Conservation (phyloP, 2,797 vertebrate species). For the Uromys caudimaculatus region DNA sequence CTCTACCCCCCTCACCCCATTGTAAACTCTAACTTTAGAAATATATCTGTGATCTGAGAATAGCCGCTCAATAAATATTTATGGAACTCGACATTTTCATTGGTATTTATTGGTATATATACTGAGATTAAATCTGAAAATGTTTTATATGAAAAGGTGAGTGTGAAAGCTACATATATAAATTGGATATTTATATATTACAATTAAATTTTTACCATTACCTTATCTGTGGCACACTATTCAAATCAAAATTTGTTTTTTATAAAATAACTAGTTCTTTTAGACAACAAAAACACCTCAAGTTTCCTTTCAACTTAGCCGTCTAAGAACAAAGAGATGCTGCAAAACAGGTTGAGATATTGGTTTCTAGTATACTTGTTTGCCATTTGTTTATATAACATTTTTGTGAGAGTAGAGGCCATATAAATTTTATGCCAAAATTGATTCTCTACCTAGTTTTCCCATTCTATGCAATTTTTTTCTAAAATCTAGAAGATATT, state of each 20-base stretch:
- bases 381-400: neutral
- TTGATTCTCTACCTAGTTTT: neutral
- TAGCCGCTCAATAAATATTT: neutral
- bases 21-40: neutral
- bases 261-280: neutral
- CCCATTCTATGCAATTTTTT: neutral
- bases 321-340: neutral
- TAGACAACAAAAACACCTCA: neutral
- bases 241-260: neutral
- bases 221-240: neutral
- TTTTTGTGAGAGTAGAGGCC: neutral
- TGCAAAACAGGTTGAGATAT: conserved; percentile 27
- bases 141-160: neutral
- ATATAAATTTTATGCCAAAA: neutral
- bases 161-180: neutral
- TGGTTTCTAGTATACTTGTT: conserved; percentile 19
- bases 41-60: neutral
- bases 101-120: neutral
- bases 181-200: neutral
- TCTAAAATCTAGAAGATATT: neutral
- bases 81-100: neutral
- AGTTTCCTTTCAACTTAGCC: neutral
- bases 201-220: neutral
- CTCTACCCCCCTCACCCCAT: no score
- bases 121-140: neutral